A percentile compares a stretch with the other conserved stretches of the same genome.
phyloP scores from a whole-genome alignment of 2,797 vertebrate species.

The Enteromius afrohamiltoni region DNA sequence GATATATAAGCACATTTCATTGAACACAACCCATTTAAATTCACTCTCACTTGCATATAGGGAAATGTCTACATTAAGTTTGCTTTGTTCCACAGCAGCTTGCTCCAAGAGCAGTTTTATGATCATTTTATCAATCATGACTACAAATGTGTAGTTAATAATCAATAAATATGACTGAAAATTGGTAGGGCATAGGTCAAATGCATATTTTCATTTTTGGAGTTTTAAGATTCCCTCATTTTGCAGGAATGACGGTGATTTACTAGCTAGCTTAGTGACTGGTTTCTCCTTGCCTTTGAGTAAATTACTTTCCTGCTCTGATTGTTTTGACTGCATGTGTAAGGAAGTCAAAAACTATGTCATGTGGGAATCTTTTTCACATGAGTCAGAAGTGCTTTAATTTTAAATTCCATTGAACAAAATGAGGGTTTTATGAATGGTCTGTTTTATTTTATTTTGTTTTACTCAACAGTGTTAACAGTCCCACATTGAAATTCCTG shows the following conservation, averaged over 20 bases:
- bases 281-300: not conserved
- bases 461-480: not conserved
- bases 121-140: not conserved
- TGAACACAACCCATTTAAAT: constrained; percentile 16
- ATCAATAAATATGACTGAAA: not conserved
- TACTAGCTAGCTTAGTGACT: not conserved
- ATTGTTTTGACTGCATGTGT: not conserved
- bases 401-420: not conserved
- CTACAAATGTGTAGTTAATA: not conserved
- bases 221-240: constrained; percentile 1
- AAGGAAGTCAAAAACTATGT: not conserved
- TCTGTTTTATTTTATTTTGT: not conserved
- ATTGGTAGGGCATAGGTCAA: not conserved
- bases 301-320: not conserved
- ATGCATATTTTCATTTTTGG: not conserved
- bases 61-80: not conserved
- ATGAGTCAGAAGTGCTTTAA: not conserved
- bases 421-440: not conserved
- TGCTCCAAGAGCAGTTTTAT: not conserved
- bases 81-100: not conserved
- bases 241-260: not conserved
- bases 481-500: no score
- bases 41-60: not conserved
- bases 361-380: not conserved
- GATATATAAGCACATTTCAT: constrained; percentile 19